Evolutionary conservation across 2,113 vertebrate species (phyloP).

Genomic region (Phalacrocorax aristotelis): DNA sequence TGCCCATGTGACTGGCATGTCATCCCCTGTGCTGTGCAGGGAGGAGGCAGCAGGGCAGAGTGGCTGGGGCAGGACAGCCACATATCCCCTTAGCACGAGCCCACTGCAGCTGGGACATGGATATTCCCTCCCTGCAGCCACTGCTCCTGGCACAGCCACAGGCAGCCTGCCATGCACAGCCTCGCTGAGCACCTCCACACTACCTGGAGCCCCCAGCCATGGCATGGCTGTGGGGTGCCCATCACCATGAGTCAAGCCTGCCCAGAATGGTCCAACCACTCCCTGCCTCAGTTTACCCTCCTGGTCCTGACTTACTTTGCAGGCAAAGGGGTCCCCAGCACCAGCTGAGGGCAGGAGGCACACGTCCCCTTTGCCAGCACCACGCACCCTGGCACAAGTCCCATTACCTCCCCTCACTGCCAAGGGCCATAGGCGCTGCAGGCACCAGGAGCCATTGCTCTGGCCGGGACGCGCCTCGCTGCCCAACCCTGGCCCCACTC

Average conservation of each 20-base stretch:
- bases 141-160: background rate
- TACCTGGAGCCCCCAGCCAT: background rate
- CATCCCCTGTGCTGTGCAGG: accelerated
- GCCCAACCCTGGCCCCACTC: conserved; percentile 59
- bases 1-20: background rate
- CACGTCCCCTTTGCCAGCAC: background rate
- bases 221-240: accelerated
- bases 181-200: background rate
- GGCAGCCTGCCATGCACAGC: accelerated
- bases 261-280: background rate
- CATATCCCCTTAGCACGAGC: background rate
- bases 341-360: background rate
- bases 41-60: background rate
- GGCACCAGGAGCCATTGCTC: background rate
- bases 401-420: accelerated
- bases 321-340: background rate
- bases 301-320: background rate
- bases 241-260: background rate
- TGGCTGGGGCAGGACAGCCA: background rate
- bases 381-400: accelerated
- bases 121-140: background rate
- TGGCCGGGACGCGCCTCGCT: conserved; percentile 61
- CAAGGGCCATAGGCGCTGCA: accelerated
- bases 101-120: background rate
- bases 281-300: background rate